These are phyloP conservation scores for Hemiprocne comata DNA, from an alignment of 2,113 vertebrate genomes.

Conservation along the genomic window DNA sequence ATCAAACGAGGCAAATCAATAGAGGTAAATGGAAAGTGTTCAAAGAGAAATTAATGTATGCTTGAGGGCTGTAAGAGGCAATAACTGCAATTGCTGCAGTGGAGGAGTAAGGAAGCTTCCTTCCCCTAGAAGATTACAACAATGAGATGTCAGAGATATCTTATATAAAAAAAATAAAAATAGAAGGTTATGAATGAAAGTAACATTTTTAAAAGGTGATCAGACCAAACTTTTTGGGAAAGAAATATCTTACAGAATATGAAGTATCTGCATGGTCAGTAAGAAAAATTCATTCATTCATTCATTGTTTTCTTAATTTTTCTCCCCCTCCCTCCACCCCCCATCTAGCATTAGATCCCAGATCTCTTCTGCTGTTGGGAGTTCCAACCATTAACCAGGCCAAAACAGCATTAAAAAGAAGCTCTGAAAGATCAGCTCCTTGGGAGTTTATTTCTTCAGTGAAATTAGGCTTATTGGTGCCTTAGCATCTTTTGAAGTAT, in stretches of 20 bases:
- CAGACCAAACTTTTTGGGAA: background rate
- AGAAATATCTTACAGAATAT: background rate
- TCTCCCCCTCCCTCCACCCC: fast-evolving
- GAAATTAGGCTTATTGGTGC: background rate
- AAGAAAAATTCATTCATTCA: background rate
- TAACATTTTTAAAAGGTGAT: background rate
- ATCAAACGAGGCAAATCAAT: slow-evolving; percentile 52
- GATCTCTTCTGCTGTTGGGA: background rate
- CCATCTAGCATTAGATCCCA: too few species aligned
- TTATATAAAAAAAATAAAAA: background rate
- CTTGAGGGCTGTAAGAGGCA: slow-evolving; percentile 36
- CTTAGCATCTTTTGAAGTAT: background rate
- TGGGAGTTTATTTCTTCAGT: background rate
- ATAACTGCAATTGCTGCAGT: slow-evolving; percentile 8
- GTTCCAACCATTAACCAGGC: background rate
- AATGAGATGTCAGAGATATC: background rate
- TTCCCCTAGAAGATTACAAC: background rate
- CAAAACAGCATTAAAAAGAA: background rate
- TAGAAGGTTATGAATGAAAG: background rate
- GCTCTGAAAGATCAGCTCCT: background rate
- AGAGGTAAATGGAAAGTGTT: slow-evolving; percentile 55
- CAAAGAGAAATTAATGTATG: slow-evolving; percentile 50
- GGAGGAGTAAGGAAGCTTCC: slow-evolving; percentile 1
- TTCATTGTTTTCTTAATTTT: background rate
- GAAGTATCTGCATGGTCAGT: background rate